Evolutionary conservation across 2,113 vertebrate genomes (phyloP).

Genomic region (Silurus glanis): DNA sequence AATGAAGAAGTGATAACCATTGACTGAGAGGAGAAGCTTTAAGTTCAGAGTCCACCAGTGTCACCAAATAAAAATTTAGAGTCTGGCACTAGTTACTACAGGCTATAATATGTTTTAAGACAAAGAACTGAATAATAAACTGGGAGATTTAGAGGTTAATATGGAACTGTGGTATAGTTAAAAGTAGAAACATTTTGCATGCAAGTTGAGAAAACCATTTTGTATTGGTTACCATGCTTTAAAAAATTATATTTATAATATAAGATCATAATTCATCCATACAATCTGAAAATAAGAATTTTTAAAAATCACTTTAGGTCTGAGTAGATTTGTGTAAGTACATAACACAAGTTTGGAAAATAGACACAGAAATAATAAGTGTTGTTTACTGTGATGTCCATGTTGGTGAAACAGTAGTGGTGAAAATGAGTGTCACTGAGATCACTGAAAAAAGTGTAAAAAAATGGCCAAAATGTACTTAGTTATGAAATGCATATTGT

Average conservation of each 20-base stretch:
- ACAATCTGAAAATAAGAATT: no score
- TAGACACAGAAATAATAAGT: background rate
- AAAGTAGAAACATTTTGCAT: background rate
- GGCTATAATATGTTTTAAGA: background rate
- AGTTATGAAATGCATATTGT: no score
- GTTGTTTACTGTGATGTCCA: background rate
- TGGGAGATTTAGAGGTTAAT: background rate
- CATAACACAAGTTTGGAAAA: background rate
- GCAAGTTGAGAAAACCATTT: background rate
- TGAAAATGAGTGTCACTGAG: background rate
- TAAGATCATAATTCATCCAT: no score
- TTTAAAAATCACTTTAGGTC: background rate
- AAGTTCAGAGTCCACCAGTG: constrained; percentile 15
- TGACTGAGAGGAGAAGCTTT: constrained; percentile 16
- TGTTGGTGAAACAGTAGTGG: background rate
- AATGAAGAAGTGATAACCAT: constrained; percentile 26
- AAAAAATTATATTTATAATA: no score
- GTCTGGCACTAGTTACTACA: background rate
- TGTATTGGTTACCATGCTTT: background rate
- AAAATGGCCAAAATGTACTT: background rate
- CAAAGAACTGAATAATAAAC: background rate
- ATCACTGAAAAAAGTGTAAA: background rate
- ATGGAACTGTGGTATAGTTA: background rate
- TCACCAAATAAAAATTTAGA: background rate
- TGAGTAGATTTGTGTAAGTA: background rate